Evolutionary conservation across 2,797 vertebrate genomes (phyloP), one percentile per base, ranked within the genome.

Genomic region (Anomalospiza imberbis): DNA sequence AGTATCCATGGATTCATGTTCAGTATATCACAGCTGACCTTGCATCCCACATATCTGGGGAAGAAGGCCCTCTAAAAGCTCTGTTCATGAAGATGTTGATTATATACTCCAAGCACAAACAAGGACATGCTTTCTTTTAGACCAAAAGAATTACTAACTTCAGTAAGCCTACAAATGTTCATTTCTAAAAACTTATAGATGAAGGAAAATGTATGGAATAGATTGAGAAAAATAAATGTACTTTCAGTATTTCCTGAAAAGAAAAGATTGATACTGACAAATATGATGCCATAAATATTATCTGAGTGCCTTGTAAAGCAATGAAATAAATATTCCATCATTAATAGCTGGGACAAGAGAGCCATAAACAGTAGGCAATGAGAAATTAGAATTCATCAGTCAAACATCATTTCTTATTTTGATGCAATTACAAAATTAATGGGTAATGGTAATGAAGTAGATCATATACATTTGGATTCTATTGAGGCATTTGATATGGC

Each of bases 351-450:
- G 13, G 22, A 18, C 61, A 74, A 83, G 48, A 92, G 6, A 89
- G 31, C 44, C 31, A 58, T 58, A 45, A 68, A 34, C 54, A 68
- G 44, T 58, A 58, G 26, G 20, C 58, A 91, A 51, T 55, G 70
- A 89, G 70, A 61, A 51, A 94, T 91, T 91, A 51, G 60, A 73
- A 76, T n/a, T 67, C 74, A 91, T 96, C 89, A 85, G 50, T 90
- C 77, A 95, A 93, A 66, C 53, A 65, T 89, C 21, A 83, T 40
- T 89, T 65, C 55, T 95, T 94, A 82, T 92, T 95, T 93, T 79
- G 67, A 90, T 81, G 61, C 54, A 94, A 84, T 91, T 87, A 70
- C 54, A 90, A 83, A 95, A 94, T 92, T 95, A 96, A 94, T 85
- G 85, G 44, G 22, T 62, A 78, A 36, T 65, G n/a, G 40, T 76